A percentile compares a stretch with the other conserved stretches of the same genome.
These are phyloP conservation scores for Argyrosomus regius DNA, from an alignment of 2,797 vertebrate genomes.

Conservation along the genomic window DNA sequence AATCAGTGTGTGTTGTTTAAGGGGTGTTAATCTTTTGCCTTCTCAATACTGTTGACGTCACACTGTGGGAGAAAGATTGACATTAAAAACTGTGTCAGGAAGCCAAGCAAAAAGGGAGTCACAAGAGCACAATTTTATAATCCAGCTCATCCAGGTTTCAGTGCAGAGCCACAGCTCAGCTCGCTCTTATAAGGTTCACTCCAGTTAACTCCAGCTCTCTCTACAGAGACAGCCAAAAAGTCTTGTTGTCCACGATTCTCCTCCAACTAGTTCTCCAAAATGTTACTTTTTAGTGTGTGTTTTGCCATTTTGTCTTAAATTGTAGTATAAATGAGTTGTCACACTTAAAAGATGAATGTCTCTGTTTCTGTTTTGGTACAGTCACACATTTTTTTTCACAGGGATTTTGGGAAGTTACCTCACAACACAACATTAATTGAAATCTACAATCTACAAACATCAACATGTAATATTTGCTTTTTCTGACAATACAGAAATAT, in stretches of 20 bases:
- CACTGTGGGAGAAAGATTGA: too few species aligned
- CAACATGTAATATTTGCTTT: neutral
- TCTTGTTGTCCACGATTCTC: neutral
- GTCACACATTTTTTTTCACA: neutral
- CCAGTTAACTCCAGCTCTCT: conserved; percentile 5
- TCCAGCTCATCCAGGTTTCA: neutral
- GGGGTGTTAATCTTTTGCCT: too few species aligned
- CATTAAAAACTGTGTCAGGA: neutral
- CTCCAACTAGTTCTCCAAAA: neutral
- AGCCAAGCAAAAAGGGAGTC: neutral
- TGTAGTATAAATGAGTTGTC: neutral
- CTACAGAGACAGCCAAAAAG: neutral
- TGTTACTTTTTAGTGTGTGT: neutral
- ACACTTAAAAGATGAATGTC: neutral
- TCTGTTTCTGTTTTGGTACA: neutral
- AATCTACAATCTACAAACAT: neutral
- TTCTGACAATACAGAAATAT: neutral
- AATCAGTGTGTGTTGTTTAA: neutral
- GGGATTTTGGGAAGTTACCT: neutral
- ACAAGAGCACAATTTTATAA: too few species aligned
- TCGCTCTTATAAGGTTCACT: neutral
- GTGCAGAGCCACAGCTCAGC: neutral
- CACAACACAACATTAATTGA: neutral
- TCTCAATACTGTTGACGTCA: neutral
- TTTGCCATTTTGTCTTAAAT: neutral